Percentiles rank a stretch among this genome's conserved stretches.
Evolutionary conservation across 2,113 vertebrate genomes (phyloP).

Genomic region (Rana temporaria): DNA sequence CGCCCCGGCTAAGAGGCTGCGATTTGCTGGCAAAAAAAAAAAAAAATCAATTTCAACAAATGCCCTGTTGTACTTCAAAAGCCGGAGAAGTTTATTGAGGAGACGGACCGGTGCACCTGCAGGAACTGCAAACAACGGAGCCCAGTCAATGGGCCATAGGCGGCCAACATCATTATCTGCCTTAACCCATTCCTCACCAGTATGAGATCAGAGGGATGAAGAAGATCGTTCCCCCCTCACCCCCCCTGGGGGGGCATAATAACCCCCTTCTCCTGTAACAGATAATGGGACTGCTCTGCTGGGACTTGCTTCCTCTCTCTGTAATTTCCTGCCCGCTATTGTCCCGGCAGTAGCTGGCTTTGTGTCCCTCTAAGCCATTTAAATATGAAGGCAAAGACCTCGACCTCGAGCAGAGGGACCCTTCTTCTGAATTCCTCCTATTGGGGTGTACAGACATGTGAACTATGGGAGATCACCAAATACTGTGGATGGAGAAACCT

Average conservation of each 20-base stretch:
- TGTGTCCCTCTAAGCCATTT: constrained; percentile 27
- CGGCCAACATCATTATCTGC: not conserved
- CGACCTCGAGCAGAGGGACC: not conserved
- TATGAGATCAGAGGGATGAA: constrained; percentile 6
- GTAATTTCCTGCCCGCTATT: constrained; percentile 28
- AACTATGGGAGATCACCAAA: too few species aligned
- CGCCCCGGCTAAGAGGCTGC: too few species aligned
- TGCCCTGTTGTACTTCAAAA: not conserved
- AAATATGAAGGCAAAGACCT: constrained; percentile 3
- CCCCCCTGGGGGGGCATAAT: not conserved
- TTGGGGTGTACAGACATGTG: too few species aligned
- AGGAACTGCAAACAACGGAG: constrained; percentile 1
- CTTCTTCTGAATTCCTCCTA: too few species aligned
- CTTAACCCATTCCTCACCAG: not conserved
- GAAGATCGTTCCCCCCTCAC: constrained; percentile 17
- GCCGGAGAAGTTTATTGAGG: not conserved
- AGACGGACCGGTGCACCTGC: not conserved
- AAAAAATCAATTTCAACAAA: too few species aligned
- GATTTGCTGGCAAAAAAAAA: too few species aligned
- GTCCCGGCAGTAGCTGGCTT: constrained; percentile 9
- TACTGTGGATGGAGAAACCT: too few species aligned
- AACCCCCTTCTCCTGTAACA: constrained; percentile 26
- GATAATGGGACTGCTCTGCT: constrained; percentile 31
- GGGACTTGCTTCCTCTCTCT: constrained; percentile 25
- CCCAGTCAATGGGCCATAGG: not conserved